Conservation (phyloP, 2,113 vertebrate genomes). For the Macquaria ambigua region DNA sequence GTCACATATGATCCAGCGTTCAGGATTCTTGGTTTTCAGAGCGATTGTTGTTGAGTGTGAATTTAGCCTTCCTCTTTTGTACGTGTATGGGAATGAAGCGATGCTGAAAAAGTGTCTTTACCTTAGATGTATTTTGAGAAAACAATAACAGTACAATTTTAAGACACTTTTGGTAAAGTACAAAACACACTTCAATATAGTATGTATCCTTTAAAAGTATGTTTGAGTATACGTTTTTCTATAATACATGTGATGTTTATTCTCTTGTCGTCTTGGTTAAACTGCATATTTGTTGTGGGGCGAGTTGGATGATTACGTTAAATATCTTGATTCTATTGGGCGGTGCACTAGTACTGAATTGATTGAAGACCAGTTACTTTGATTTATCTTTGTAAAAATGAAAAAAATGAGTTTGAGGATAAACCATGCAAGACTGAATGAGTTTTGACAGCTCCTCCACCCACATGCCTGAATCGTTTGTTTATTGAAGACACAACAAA, state of each 20-base stretch:
- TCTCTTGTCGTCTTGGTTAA: background rate
- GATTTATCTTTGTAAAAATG: conserved; percentile 6
- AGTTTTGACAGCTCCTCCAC: conserved; percentile 29
- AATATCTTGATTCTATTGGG: background rate
- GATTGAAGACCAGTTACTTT: conserved; percentile 12
- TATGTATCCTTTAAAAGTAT: background rate
- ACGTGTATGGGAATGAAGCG: background rate
- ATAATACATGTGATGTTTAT: background rate
- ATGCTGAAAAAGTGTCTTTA: too few relatives aligned
- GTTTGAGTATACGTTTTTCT: background rate
- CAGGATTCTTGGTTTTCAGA: background rate
- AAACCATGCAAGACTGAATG: conserved; percentile 23
- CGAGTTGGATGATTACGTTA: background rate
- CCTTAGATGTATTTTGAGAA: too few relatives aligned
- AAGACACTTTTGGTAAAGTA: too few relatives aligned
- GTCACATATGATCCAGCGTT: background rate
- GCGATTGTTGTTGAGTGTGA: background rate
- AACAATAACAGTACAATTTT: too few relatives aligned
- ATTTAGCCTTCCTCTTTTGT: background rate
- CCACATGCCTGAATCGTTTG: conserved; percentile 31
- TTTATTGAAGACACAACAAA: conserved; percentile 38
- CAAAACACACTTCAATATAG: too few relatives aligned
- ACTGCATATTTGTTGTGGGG: background rate
- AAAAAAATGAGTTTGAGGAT: background rate
- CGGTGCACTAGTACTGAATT: background rate